Evolutionary conservation across 2,888 invertebrate genomes (phyloP), one percentile per base, ranked within the genome.

Genomic region (Thumatha senex): DNA sequence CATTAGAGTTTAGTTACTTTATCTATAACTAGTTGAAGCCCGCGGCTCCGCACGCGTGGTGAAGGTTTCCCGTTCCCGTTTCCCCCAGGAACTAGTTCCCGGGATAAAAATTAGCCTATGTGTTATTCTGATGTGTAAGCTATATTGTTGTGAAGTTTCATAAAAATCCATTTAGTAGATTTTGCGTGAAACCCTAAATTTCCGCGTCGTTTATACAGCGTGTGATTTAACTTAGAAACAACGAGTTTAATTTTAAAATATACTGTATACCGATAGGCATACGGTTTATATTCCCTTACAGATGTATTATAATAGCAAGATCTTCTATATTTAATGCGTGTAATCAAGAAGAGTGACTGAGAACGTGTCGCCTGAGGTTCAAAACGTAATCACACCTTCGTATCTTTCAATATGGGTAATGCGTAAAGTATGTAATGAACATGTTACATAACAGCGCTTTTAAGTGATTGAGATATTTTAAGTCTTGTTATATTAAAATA

Each of bases 161-260:
- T n/a, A n/a, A n/a, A n/a, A n/a, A n/a, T n/a, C n/a, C n/a, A n/a
- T n/a, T n/a, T n/a, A n/a, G n/a, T n/a, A n/a, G n/a, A 63, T 72
- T 66, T 60, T 59, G 60, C 48, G 54, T 49, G 46, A 62, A 54
- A 66, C 46, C 33, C 39, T 40, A 48, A 56, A 62, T 63, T 63
- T 63, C 52, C 63, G 56, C 58, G 48, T 51, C 51, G 40, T 44
- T 52, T 54, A 42, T 41, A 53, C 48, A 40, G 40, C 24, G 33
- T 40, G 33, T 49, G 45, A 61, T 59, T 61, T 61, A 57, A 52
- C 54, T 53, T 46, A 50, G 41, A 51, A 51, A 38, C 38, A n/a
- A 5, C 11, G 1, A n/a, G 18, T 9, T 11, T 11, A n/a, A 4
- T 8, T 18, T 15, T 11, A 51, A 59, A 59, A 31, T 11, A n/a